Percentiles rank a stretch among this genome's conserved stretches.
Evolutionary conservation across 2,797 vertebrate species (phyloP).

Genomic region (Sebastes paucispinis): DNA sequence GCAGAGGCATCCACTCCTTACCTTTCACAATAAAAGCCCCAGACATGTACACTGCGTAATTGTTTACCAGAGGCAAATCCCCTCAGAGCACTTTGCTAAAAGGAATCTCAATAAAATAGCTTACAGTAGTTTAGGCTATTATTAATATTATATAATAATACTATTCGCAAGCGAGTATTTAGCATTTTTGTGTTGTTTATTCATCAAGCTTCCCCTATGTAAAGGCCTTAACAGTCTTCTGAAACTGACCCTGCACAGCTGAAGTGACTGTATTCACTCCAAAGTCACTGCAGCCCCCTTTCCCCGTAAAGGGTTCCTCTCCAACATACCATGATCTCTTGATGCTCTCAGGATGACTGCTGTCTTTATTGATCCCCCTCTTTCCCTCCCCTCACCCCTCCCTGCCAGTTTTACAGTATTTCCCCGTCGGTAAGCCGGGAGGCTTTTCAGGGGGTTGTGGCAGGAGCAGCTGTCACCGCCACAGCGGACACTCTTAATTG

Average conservation of each 20-base stretch:
- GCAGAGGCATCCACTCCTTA: too few relatives aligned
- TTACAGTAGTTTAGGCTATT: background rate
- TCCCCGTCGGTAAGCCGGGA: conserved; percentile 46
- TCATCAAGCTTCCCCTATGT: rapidly evolving
- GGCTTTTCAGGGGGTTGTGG: conserved; percentile 43
- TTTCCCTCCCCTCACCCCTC: conserved; percentile 1
- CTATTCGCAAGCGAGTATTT: too few relatives aligned
- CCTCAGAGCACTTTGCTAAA: background rate
- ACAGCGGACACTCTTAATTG: conserved; percentile 71
- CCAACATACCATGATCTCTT: background rate
- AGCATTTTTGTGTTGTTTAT: background rate
- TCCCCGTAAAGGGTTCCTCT: background rate
- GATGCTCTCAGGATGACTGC: conserved; percentile 29
- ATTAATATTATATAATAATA: too few relatives aligned
- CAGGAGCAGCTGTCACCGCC: conserved; percentile 65
- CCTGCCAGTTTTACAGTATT: conserved; percentile 21
- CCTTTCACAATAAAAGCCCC: too few relatives aligned
- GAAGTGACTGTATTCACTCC: background rate
- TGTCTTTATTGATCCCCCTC: conserved; percentile 39
- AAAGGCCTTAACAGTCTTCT: background rate
- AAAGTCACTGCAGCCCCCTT: background rate
- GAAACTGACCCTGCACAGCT: background rate
- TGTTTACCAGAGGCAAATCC: background rate
- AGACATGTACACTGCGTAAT: too few relatives aligned
- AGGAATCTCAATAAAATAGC: background rate